Evolutionary conservation across 2,797 vertebrate genomes (phyloP), one percentile per base, ranked within the genome.

Genomic region (Anisognathus igniventris): DNA sequence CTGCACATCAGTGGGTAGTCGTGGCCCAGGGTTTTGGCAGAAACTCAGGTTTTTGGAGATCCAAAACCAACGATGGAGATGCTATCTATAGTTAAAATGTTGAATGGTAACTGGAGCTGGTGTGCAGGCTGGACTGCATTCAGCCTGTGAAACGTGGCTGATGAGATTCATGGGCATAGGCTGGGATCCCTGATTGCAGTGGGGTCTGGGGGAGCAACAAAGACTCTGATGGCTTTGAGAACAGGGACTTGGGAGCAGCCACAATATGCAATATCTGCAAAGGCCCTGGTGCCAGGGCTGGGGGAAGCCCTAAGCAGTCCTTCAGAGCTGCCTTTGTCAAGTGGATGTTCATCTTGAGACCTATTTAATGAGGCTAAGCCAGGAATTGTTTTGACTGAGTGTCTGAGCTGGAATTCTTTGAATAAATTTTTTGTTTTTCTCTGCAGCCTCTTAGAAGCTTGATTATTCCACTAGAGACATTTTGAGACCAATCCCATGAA

Each of bases 401-500:
- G 40, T 95, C 54, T 95, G 77, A 94, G 42, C 73, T 84, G 77
- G 58, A 95, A 76, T 82, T 67, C 83, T 66, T 95, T 92, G 86
- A 94, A 88, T 84, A 76, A 82, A 89, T 80, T 48, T 40, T 42
- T 78, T 93, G 53, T 4, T 83, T 92, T 78, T 62, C 82, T 95
- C 73, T 78, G 72, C 88, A 95, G 84, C 47, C 68, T 93, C 60
- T 95, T 89, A 64, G 24, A 72, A 94, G 85, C 51, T 92, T 95
- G 85, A 92, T 96, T 95, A 85, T 97, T 95, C 74, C 93, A 91
- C 93, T 84, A 78, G 85, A 92, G 94, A 86, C 85, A 45, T 96
- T 97, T 96, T 96, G 91, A 97, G 95, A 94, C 86, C 90, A 96
- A 95, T 91, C 88, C 88, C 84, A 67, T 91, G 90, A 96, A 95